Evolutionary conservation across 2,888 invertebrate genomes (phyloP).

Genomic region (Endomychus coccineus): DNA sequence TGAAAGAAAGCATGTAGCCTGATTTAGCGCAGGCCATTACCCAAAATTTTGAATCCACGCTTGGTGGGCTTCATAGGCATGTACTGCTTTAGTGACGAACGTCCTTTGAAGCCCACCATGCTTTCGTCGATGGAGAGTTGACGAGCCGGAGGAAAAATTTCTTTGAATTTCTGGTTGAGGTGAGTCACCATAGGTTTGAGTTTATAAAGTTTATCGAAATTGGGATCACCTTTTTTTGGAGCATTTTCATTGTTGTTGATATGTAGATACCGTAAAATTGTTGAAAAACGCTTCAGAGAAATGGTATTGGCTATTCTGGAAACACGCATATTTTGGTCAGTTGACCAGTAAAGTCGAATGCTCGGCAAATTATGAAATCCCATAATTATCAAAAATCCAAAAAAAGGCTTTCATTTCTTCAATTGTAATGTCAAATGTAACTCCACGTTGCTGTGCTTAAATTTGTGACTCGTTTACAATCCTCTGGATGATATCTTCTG

Average conservation of each 20-base stretch:
- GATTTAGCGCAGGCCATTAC: conserved; percentile 20
- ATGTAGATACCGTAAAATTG: conserved; percentile 12
- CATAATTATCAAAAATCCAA: too few species aligned
- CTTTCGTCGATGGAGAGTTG: conserved; percentile 21
- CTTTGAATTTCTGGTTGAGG: conserved; percentile 10
- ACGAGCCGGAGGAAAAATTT: conserved; percentile 14
- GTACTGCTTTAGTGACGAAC: conserved; percentile 23
- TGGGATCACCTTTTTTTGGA: conserved; percentile 5
- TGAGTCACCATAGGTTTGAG: conserved; percentile 18
- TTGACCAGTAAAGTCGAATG: conserved; percentile 5
- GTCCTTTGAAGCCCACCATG: conserved; percentile 25
- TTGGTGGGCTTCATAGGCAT: conserved; percentile 20
- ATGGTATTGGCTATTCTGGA: conserved; percentile 1
- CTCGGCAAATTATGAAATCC: too few species aligned
- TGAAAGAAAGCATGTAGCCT: conserved; percentile 17
- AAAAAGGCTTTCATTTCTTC: too few species aligned
- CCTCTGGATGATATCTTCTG: too few species aligned
- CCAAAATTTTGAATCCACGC: conserved; percentile 25
- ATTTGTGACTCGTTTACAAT: too few species aligned
- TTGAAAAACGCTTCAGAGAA: conserved; percentile 10
- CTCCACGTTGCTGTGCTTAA: too few species aligned
- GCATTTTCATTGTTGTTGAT: conserved; percentile 11
- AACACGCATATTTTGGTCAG: conserved; percentile 6
- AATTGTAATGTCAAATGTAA: too few species aligned
- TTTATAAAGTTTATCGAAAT: conserved; percentile 23